Conservation (phyloP, 1,140 invertebrate species). For the Zophobas atratus region DNA sequence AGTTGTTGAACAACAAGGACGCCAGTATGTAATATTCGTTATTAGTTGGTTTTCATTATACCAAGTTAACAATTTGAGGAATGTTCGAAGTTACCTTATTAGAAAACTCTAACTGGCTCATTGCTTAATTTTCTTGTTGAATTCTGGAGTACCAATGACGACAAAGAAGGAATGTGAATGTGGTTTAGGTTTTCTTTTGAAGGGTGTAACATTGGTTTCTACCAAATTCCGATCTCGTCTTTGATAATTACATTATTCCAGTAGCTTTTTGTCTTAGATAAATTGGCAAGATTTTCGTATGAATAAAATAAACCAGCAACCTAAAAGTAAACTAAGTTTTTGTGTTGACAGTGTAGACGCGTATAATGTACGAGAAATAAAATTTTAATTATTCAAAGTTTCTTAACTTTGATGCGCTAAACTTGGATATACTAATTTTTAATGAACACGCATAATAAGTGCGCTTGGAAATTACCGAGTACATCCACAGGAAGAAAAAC, state of each 20-base stretch:
- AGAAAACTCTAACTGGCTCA: slow-evolving; percentile 33
- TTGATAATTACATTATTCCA: slow-evolving; percentile 34
- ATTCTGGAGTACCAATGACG: slow-evolving; percentile 30
- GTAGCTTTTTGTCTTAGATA: slow-evolving; percentile 30
- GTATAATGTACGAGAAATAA: background rate
- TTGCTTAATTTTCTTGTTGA: slow-evolving; percentile 25
- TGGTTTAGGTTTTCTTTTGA: slow-evolving; percentile 27
- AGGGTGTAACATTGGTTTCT: slow-evolving; percentile 17
- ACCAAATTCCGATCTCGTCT: slow-evolving; percentile 25
- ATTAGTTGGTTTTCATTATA: background rate
- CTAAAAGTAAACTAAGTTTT: background rate
- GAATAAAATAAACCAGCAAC: slow-evolving; percentile 1
- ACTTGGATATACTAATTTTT: slow-evolving; percentile 32
- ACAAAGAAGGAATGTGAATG: slow-evolving; percentile 42
- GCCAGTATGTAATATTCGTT: no score
- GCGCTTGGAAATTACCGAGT: slow-evolving; percentile 23
- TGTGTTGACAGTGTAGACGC: background rate
- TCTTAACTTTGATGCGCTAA: slow-evolving; percentile 10
- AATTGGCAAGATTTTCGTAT: background rate
- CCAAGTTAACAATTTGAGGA: slow-evolving; percentile 15
- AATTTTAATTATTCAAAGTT: slow-evolving; percentile 24
- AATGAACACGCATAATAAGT: slow-evolving; percentile 37
- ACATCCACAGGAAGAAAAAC: slow-evolving; percentile 23
- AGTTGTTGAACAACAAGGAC: no score
- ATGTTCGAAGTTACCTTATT: slow-evolving; percentile 20